Evolutionary conservation across 1,140 invertebrate species (phyloP).

Genomic region (Drosophila chauvacae): DNA sequence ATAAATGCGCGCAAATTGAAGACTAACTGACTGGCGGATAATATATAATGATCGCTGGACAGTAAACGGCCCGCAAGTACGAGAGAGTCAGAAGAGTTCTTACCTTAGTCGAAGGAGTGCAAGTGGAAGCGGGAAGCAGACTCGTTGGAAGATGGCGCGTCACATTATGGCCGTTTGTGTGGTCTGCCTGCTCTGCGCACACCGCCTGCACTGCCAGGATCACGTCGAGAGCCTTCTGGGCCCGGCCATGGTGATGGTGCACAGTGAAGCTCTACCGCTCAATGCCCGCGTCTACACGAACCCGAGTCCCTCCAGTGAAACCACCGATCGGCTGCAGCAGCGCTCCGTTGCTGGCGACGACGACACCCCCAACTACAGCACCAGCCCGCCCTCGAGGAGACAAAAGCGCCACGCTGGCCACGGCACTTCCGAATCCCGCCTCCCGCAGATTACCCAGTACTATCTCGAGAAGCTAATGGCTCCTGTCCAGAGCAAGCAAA

Average conservation of each 20-base stretch:
- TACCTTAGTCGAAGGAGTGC: constrained; percentile 9
- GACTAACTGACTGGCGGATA: constrained; percentile 34
- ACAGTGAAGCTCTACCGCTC: constrained; percentile 44
- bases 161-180: constrained; percentile 89
- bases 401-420: constrained; percentile 75
- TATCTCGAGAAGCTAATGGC: constrained; percentile 85
- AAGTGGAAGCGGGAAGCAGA: not conserved
- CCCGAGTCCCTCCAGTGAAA: constrained; percentile 74
- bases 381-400: constrained; percentile 67
- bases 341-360: constrained; percentile 54
- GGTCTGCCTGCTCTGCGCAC: constrained; percentile 91
- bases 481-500: constrained; percentile 71
- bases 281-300: constrained; percentile 66
- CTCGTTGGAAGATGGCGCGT: constrained; percentile 65
- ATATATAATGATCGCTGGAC: constrained; percentile 61
- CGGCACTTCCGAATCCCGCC: constrained; percentile 8
- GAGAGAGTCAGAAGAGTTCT: constrained; percentile 19
- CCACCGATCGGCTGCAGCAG: constrained; percentile 70
- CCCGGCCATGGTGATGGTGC: constrained; percentile 26
- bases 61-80: constrained; percentile 22
- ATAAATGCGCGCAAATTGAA: constrained; percentile 45
- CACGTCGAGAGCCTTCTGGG: constrained; percentile 83
- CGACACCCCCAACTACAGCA: constrained; percentile 73
- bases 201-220: constrained; percentile 89
- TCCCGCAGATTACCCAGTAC: constrained; percentile 74